Percentiles rank a stretch among this genome's conserved stretches.
phyloP scores from a whole-genome alignment of 2,888 invertebrate species.

The Aromia moschata region DNA sequence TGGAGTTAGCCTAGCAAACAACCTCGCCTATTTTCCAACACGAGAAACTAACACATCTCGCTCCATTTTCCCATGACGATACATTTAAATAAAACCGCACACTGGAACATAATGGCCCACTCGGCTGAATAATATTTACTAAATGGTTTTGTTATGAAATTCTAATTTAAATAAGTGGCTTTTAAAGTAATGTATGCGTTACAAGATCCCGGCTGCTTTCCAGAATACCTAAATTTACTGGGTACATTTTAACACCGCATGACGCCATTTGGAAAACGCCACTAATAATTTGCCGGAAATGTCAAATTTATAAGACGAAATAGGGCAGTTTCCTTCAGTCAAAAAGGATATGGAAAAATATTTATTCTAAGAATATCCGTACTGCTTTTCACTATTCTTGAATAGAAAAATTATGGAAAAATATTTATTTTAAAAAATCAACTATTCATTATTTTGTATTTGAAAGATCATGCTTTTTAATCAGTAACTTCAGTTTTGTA shows the following conservation, averaged over 20 bases:
- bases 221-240: conserved; percentile 28
- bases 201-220: conserved; percentile 16
- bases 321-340: not conserved
- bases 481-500: too few species aligned
- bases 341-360: too few species aligned
- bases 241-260: conserved; percentile 30
- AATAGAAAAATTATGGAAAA: too few species aligned
- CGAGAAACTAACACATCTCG: too few species aligned
- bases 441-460: too few species aligned
- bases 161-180: conserved; percentile 22
- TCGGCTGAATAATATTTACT: conserved; percentile 14
- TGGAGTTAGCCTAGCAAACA: not conserved
- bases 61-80: conserved; percentile 1
- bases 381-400: too few species aligned
- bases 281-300: conserved; percentile 31
- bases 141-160: conserved; percentile 19
- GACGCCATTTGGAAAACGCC: conserved; percentile 28
- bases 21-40: conserved; percentile 1
- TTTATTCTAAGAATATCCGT: too few species aligned
- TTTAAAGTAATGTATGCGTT: conserved; percentile 20
- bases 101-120: conserved; percentile 9
- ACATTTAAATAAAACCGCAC: conserved; percentile 9
- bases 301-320: conserved; percentile 11
- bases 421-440: too few species aligned
- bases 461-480: too few species aligned